Evolutionary conservation across 2,888 invertebrate species (phyloP).

Genomic region (Dyspetes luteomarginatus): DNA sequence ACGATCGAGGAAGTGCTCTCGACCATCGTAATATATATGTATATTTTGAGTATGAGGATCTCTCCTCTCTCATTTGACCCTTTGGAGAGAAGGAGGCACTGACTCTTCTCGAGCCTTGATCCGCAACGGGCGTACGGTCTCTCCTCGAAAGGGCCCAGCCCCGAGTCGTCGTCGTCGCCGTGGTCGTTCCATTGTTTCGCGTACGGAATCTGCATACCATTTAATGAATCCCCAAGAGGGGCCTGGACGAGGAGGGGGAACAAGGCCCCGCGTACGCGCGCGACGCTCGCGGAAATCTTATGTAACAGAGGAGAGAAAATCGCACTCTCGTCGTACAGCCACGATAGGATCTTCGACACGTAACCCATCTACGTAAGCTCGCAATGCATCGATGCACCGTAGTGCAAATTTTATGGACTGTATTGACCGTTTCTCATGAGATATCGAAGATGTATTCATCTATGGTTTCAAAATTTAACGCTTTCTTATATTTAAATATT

Average conservation of each 20-base stretch:
- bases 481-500: no score
- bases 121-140: conserved; percentile 59
- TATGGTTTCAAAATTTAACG: no score
- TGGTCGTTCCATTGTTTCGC: conserved; percentile 55
- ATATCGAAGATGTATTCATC: conserved; percentile 20
- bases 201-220: conserved; percentile 61
- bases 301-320: conserved; percentile 35
- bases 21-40: not conserved
- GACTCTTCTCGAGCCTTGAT: conserved; percentile 73
- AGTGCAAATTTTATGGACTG: conserved; percentile 21
- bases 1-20: conserved; percentile 39
- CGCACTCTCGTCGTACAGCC: conserved; percentile 39
- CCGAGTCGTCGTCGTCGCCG: conserved; percentile 21
- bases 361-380: conserved; percentile 48
- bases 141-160: conserved; percentile 51
- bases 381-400: conserved; percentile 48
- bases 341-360: conserved; percentile 62
- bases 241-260: not conserved
- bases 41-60: conserved; percentile 35
- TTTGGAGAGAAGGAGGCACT: conserved; percentile 55
- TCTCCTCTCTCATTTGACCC: not conserved
- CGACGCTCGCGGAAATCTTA: conserved; percentile 52
- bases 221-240: conserved; percentile 54
- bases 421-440: conserved; percentile 21
- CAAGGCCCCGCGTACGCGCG: not conserved